Conservation (phyloP, 2,888 invertebrate genomes). For the Drosophila neoperkinsi region DNA sequence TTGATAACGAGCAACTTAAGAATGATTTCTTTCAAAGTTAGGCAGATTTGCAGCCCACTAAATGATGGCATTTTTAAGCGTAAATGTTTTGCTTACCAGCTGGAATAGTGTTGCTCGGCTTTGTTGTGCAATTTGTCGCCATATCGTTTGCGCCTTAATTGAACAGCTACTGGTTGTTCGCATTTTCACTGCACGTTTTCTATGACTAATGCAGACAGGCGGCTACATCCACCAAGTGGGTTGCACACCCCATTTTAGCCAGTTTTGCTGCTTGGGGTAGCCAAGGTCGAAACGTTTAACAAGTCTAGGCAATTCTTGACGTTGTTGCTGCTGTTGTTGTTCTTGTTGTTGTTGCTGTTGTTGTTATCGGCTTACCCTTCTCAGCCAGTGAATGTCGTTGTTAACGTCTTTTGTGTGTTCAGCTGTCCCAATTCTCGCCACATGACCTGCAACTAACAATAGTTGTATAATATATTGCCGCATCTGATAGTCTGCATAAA, state of each 20-base stretch:
- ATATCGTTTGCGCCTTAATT: conserved; percentile 39
- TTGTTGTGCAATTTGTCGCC: conserved; percentile 49
- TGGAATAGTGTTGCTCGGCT: conserved; percentile 21
- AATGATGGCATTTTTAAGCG: too few relatives aligned
- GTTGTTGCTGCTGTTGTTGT: conserved; percentile 18
- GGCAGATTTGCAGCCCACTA: neutral
- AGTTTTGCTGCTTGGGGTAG: conserved; percentile 5
- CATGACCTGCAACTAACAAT: conserved; percentile 65
- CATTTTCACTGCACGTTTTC: conserved; percentile 38
- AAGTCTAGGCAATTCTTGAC: conserved; percentile 35
- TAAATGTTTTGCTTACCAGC: conserved; percentile 27
- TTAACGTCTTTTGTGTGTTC: conserved; percentile 59
- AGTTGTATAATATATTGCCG: conserved; percentile 51
- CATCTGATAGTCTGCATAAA: conserved; percentile 7
- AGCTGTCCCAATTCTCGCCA: conserved; percentile 70
- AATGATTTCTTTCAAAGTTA: neutral
- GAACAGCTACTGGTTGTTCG: conserved; percentile 31
- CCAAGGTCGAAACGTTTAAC: conserved; percentile 70
- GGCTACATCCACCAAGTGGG: conserved; percentile 23
- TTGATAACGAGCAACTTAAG: neutral
- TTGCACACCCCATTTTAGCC: conserved; percentile 27
- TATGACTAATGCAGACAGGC: conserved; percentile 63
- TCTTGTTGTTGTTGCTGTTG: conserved; percentile 21
- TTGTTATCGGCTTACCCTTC: conserved; percentile 30
- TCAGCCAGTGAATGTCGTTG: conserved; percentile 32